phyloP scores from a whole-genome alignment of 2,888 invertebrate genomes.

The Coleophora deauratella region DNA sequence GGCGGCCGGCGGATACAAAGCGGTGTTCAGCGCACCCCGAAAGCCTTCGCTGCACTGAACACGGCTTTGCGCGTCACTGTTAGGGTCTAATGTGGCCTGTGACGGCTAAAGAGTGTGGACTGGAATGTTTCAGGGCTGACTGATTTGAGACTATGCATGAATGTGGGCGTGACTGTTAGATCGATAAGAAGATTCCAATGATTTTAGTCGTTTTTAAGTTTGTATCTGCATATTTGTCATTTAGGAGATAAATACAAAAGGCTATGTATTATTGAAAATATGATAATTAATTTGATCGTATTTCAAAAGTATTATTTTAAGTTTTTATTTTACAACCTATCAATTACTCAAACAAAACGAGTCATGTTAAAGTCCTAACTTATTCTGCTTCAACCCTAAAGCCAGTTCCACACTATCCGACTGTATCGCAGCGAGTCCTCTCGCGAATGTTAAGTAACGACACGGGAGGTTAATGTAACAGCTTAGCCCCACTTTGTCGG shows the following conservation, averaged over 20 bases:
- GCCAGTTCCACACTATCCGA: conserved; percentile 37
- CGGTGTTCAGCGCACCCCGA: conserved; percentile 41
- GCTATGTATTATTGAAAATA: too few relatives aligned
- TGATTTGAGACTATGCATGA: too few relatives aligned
- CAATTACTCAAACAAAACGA: too few relatives aligned
- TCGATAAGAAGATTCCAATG: too few relatives aligned
- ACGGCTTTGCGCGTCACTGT: conserved; percentile 30
- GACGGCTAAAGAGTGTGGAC: conserved; percentile 11
- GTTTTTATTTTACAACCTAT: too few relatives aligned
- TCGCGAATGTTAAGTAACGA: conserved; percentile 52
- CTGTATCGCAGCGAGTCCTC: conserved; percentile 11
- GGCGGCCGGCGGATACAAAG: conserved; percentile 49
- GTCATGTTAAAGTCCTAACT: too few relatives aligned
- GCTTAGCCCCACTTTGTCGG: conserved; percentile 45
- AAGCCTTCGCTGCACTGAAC: conserved; percentile 38
- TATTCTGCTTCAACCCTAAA: conserved; percentile 22
- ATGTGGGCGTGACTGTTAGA: too few relatives aligned
- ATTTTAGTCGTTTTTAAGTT: too few relatives aligned
- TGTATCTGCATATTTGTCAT: too few relatives aligned
- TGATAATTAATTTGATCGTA: too few relatives aligned
- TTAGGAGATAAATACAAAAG: too few relatives aligned
- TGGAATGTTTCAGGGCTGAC: background rate
- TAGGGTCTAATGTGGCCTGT: conserved; percentile 37
- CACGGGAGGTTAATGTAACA: conserved; percentile 57
- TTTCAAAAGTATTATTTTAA: too few relatives aligned